Conservation (phyloP, 2,797 vertebrate genomes). For the Cephalopachus bancanus region DNA sequence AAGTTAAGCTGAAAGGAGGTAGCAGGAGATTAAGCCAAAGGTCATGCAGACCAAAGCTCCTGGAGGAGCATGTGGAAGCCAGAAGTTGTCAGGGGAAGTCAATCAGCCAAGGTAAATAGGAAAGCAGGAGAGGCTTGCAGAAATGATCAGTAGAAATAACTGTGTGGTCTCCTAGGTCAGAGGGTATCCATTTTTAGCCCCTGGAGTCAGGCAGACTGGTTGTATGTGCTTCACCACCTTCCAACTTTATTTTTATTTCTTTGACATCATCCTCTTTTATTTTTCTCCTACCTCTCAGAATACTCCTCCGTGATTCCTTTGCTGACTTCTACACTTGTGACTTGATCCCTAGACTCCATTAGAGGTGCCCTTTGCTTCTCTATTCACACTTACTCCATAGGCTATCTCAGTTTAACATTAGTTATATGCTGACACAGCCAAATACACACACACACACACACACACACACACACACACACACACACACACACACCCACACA, state of each 20-base stretch:
- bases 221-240: background rate
- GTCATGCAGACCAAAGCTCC: background rate
- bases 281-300: background rate
- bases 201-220: background rate
- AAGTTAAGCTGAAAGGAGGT: background rate
- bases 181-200: background rate
- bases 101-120: background rate
- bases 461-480: too few relatives aligned
- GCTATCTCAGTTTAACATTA: constrained; percentile 2
- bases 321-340: background rate
- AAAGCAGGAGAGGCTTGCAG: background rate
- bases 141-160: background rate
- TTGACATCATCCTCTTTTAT: background rate
- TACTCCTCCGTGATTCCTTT: background rate
- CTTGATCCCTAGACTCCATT: background rate
- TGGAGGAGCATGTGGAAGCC: background rate
- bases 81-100: background rate
- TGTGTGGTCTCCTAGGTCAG: background rate
- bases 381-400: background rate
- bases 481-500: too few relatives aligned
- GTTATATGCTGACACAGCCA: background rate
- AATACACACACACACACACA: too few relatives aligned
- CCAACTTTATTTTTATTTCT: background rate
- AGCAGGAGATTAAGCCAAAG: background rate
- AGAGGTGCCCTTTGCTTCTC: background rate